Evolutionary conservation across 2,888 invertebrate species (phyloP), one percentile per base, ranked within the genome.

Genomic region (Brachyopa scutellaris): DNA sequence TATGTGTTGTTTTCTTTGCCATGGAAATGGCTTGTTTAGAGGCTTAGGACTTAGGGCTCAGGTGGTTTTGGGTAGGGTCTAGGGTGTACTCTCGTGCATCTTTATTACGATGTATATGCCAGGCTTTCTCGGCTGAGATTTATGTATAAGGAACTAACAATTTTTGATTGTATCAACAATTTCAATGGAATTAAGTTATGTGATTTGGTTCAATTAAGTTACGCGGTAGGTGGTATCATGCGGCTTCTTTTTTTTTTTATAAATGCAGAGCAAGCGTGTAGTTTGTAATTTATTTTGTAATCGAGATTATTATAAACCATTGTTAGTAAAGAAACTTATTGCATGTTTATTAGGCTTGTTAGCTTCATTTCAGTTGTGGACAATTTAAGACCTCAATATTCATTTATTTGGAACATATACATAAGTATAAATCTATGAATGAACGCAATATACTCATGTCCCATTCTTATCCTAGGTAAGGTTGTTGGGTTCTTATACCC

Each of bases 141-240:
- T n/a, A n/a, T n/a, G n/a, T 31, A 40, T 26, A 23, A n/a, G 47
- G 47, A 67, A 67, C 26, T 62, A 61, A 55, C 40, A 51, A 66
- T 8, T 77, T 62, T 51, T 26, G 2, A 31, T 45, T 42, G 19
- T 11, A n/a, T 42, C 13, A 21, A 45, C 47, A 51, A 38, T 42
- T 62, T 62, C n/a, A 69, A 73, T 69, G n/a, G 49, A 61, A 62
- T 17, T 36, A 80, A 80, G 69, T 69, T 74, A 80, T 80, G 74
- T 55, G 79, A 61, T 55, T 55, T 38, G 21, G 40, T 62, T 36
- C 61, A 53, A 33, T 62, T 62, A 53, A 38, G 13, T 4, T 11
- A n/a, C 79, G 13, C 73, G 13, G 66, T 73, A 45, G 79, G 79
- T 67, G 79, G 67, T 62, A 33, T 26, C 26, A 26, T 40, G 11